Conservation (phyloP, 1,140 invertebrate species). For the Drosophila nigrodunni region DNA sequence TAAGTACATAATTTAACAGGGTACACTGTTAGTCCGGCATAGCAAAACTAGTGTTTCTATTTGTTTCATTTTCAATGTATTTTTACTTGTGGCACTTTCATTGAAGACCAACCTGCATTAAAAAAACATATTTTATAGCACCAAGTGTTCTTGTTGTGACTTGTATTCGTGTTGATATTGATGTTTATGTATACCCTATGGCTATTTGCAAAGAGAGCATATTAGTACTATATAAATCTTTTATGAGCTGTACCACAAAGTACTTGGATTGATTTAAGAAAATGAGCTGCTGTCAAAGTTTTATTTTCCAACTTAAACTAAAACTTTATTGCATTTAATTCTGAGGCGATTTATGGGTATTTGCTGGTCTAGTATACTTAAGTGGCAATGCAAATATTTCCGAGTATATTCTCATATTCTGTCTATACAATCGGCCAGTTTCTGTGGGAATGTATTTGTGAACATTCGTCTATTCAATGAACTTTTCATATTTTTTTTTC, state of each 20-base stretch:
- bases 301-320: not conserved
- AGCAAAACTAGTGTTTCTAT: not conserved
- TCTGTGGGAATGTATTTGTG: slow-evolving; percentile 58
- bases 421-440: slow-evolving; percentile 37
- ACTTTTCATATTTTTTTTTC: slow-evolving; percentile 45
- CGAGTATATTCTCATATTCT: slow-evolving; percentile 33
- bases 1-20: too few species aligned
- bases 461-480: slow-evolving; percentile 68
- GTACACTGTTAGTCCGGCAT: slow-evolving; percentile 9
- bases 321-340: not conserved
- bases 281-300: not conserved
- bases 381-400: slow-evolving; percentile 51
- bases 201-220: not conserved
- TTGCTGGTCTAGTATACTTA: slow-evolving; percentile 1
- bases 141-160: slow-evolving; percentile 41
- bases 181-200: slow-evolving; percentile 18
- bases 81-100: slow-evolving; percentile 68
- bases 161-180: slow-evolving; percentile 23
- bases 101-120: slow-evolving; percentile 71
- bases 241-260: too few species aligned
- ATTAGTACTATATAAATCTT: not conserved
- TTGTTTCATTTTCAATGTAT: slow-evolving; percentile 29
- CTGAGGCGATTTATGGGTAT: not conserved
- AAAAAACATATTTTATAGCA: slow-evolving; percentile 76
- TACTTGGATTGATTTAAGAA: not conserved